Evolutionary conservation across 2,113 vertebrate genomes (phyloP), one percentile per base, ranked within the genome.

Genomic region (Brachyistius frenatus): DNA sequence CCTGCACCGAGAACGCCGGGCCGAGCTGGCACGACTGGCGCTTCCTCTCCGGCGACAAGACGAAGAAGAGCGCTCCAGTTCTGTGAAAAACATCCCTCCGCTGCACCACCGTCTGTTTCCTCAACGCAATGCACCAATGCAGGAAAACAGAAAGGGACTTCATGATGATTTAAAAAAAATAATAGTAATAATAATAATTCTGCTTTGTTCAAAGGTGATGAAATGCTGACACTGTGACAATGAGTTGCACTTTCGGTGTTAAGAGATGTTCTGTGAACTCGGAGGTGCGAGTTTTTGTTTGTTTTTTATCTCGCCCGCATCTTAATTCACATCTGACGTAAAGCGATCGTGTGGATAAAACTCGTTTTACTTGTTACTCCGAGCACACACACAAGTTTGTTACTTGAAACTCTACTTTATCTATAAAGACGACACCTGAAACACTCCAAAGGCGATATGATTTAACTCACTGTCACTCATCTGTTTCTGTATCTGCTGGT

Each of bases 1-100:
- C 11, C 23, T 95, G 93, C 83, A n/a, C 0, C 64, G 41, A 50
- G 66, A 31, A 44, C 13, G 1, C 35, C 5, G 16, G 11, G 1
- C 71, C 78, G 14, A 15, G 7, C 65, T 93, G 91, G 93, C 4
- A 57, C 58, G 55, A 66, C 80, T 91, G 91, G 86, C 33, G 67
- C 3, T 1, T 73, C 6, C 83, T 88, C 66, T 31, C 85, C 32
- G 10, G 33, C 58, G 88, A 85, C 65, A 89, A 79, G 46, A 91
- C 89, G 67, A 89, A 79, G 46, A 91, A 90, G 67, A 84, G 73
- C 83, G 76, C 80, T 23, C 30, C 78, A 0, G 10, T 61, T 10
- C 4, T 87, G 54, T 92, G 75, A 89, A 71, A 23, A 72, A 79
- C n/a, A 3, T 5, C 39, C 9, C 11, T 1, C 23, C 23, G 23